Conservation (phyloP, 1,140 invertebrate species). For the Danaus plexippus region DNA sequence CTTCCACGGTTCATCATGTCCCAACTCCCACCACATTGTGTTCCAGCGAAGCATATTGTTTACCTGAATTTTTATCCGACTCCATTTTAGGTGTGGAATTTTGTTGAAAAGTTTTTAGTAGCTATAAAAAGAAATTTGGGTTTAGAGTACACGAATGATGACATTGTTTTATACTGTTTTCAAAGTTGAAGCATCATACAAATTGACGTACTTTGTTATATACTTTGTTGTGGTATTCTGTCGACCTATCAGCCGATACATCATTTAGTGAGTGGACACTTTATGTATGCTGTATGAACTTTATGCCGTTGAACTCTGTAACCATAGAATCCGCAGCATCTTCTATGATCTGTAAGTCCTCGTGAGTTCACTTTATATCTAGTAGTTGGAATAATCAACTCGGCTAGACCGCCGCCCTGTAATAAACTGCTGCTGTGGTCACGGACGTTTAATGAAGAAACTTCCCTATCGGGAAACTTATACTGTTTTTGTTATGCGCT, state of each 20-base stretch:
- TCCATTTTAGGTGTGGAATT: slow-evolving; percentile 8
- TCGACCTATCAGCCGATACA: too few species aligned
- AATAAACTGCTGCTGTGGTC: slow-evolving; percentile 14
- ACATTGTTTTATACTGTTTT: slow-evolving; percentile 1
- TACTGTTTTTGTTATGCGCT: slow-evolving; percentile 10
- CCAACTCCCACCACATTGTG: slow-evolving; percentile 9
- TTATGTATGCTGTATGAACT: too few species aligned
- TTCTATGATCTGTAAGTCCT: too few species aligned
- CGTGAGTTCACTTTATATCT: neutral
- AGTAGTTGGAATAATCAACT: slow-evolving; percentile 25
- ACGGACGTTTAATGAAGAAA: slow-evolving; percentile 23
- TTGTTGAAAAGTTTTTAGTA: slow-evolving; percentile 14
- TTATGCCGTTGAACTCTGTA: too few species aligned
- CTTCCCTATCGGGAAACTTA: slow-evolving; percentile 12
- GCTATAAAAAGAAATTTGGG: slow-evolving; percentile 8
- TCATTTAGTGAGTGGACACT: too few species aligned
- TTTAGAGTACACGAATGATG: neutral
- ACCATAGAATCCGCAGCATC: too few species aligned
- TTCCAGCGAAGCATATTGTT: slow-evolving; percentile 14
- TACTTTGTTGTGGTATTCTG: too few species aligned
- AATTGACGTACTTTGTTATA: too few species aligned
- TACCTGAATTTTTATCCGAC: slow-evolving; percentile 13
- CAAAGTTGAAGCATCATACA: too few species aligned
- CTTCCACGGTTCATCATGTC: slow-evolving; percentile 13
- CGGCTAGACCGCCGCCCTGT: slow-evolving; percentile 11